Percentiles rank a stretch among this genome's conserved stretches.
Evolutionary conservation across 2,888 invertebrate genomes (phyloP).

Genomic region (Dimorphilus gyrociliatus): DNA sequence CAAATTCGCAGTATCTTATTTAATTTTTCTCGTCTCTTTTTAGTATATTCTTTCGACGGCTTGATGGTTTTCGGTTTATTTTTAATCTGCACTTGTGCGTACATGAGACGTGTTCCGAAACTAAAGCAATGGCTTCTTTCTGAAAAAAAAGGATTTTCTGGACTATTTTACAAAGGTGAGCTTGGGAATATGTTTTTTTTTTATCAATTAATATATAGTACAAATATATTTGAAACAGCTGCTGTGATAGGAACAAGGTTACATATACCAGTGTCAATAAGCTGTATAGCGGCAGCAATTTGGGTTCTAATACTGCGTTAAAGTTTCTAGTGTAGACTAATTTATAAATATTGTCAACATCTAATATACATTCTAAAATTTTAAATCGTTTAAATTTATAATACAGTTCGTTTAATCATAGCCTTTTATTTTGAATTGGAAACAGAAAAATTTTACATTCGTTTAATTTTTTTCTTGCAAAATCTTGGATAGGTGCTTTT

Average conservation of each 20-base stretch:
- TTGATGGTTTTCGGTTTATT: slow-evolving; percentile 36
- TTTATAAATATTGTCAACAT: too few species aligned
- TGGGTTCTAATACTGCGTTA: slow-evolving; percentile 33
- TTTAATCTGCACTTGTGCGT: slow-evolving; percentile 39
- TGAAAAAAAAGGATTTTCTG: slow-evolving; percentile 39
- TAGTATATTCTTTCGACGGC: slow-evolving; percentile 40
- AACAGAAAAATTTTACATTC: too few species aligned
- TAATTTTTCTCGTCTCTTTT: slow-evolving; percentile 7
- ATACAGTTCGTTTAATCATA: too few species aligned
- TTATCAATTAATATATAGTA: too few species aligned
- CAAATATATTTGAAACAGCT: slow-evolving; percentile 13
- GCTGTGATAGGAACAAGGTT: slow-evolving; percentile 39
- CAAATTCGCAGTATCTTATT: too few species aligned
- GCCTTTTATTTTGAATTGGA: too few species aligned
- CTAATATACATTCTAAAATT: too few species aligned
- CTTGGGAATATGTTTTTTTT: too few species aligned
- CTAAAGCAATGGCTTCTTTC: slow-evolving; percentile 38
- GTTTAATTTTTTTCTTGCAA: too few species aligned
- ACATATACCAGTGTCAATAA: slow-evolving; percentile 32
- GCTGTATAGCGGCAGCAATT: slow-evolving; percentile 31
- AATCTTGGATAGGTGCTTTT: too few species aligned
- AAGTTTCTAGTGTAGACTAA: too few species aligned
- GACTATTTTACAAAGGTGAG: slow-evolving; percentile 40
- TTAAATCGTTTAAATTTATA: too few species aligned
- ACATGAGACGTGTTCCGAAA: slow-evolving; percentile 37